Evolutionary conservation across 1,140 invertebrate species (phyloP), one percentile per base, ranked within the genome.

Genomic region (Drosophila melanica): DNA sequence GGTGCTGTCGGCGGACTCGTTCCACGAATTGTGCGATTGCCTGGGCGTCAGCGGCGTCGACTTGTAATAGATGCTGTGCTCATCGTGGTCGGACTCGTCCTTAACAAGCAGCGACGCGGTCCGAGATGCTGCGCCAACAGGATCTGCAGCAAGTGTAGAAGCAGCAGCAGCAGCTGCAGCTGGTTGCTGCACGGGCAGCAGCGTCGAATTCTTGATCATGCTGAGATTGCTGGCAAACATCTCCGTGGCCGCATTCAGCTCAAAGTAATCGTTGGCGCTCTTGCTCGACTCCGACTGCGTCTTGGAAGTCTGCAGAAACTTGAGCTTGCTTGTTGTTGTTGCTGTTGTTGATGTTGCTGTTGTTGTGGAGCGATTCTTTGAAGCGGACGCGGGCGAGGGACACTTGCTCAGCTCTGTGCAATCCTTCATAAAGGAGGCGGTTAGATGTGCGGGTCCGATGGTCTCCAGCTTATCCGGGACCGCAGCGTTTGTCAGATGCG

Each of bases 131-230:
- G 50, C 5, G 50, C 23, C 11, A 30, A 8, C 8, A 1, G 23
- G 12, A 7, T n/a, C 10, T 2, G 23, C 20, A n/a, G 37, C 10
- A 50, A 27, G 1, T n/a, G 42, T 8, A 45, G 35, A 3, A 30
- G 16, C 14, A 30, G 53, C 18, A 8, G 47, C 20, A 11, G 2
- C 35, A 8, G 10, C 42, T n/a, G 16, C 6, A 35, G 16, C 14
- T 18, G 48, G n/a, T 8, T 41, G 35, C 42, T 45, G 10, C 58
- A 58, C 55, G 1, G 79, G 71, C 35, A 92, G 37, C 53, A 90
- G 54, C 5, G 91, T 92, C 5, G 91, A 92, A 48, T 92, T 92
- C 48, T 90, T 92, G n/a, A 91, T 91, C 73, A 86, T 90, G 30
- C 82, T 91, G 0, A 91, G 67, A 14, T 90, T 75, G 10, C 72